Evolutionary conservation across 64 coral and sea anemone genomes (phyloP).

Genomic region (Orbicella faveolata): DNA sequence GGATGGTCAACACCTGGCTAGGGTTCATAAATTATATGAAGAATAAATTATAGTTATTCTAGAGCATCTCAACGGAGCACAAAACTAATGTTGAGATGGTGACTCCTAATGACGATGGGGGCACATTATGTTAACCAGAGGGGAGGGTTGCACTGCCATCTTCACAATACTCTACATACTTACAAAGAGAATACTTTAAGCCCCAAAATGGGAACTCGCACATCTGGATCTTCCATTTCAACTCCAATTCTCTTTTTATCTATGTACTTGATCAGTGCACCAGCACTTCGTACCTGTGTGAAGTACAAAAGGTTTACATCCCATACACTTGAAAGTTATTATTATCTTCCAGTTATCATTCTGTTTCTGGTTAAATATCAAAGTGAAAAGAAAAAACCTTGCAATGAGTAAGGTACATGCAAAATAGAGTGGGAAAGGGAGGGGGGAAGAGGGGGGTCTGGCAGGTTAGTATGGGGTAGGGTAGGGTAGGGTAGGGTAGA

Average conservation of each 20-base stretch:
- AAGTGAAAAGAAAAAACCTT: not conserved
- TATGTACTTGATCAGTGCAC: slow-evolving; percentile 91
- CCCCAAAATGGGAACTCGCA: slow-evolving; percentile 82
- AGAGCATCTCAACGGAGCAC: no score
- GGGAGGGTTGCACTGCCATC: no score
- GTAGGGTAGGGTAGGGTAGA: not conserved
- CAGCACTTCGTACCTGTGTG: slow-evolving; percentile 85
- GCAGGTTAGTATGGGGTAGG: not conserved
- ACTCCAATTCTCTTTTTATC: slow-evolving; percentile 92
- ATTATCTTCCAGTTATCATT: not conserved
- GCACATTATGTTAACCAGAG: no score
- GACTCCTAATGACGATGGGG: no score
- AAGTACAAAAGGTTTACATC: not conserved
- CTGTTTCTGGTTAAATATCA: no score
- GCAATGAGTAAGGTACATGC: not conserved
- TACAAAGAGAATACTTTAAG: slow-evolving; percentile 92
- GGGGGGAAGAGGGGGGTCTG: not conserved
- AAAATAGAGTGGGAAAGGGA: not conserved
- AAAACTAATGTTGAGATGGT: no score
- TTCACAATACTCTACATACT: not conserved
- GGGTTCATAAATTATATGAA: no score
- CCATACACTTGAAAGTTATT: not conserved
- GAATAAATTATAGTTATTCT: no score
- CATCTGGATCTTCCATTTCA: slow-evolving; percentile 92
- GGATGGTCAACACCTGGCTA: no score